Conservation (phyloP, 2,797 vertebrate species). For the Bradypodion pumilum region DNA sequence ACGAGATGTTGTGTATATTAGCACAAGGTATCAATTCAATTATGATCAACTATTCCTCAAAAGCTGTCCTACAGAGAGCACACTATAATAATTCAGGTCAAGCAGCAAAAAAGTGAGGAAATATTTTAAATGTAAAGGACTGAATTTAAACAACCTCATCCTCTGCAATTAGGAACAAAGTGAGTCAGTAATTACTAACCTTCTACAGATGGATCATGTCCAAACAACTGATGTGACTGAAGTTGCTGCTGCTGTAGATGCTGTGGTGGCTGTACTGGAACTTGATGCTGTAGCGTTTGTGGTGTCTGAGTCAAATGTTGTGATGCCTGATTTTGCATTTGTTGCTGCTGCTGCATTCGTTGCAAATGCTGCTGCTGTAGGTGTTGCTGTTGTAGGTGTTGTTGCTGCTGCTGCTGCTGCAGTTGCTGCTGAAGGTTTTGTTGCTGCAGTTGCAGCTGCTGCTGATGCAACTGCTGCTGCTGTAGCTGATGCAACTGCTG, state of each 20-base stretch:
- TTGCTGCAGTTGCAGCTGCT: slow-evolving; percentile 79
- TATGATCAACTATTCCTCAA: background rate
- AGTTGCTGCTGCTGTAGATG: slow-evolving; percentile 74
- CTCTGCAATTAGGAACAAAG: slow-evolving; percentile 7
- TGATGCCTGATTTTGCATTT: slow-evolving; percentile 76
- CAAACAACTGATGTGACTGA: slow-evolving; percentile 85
- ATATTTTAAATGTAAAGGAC: background rate
- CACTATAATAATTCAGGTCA: background rate
- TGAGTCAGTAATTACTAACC: slow-evolving; percentile 80
- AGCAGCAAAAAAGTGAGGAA: background rate
- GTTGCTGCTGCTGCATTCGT: slow-evolving; percentile 46
- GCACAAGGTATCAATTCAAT: too few relatives aligned
- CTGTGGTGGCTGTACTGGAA: slow-evolving; percentile 68
- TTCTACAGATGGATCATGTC: slow-evolving; percentile 89
- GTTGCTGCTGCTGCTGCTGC: slow-evolving; percentile 64
- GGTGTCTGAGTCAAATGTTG: slow-evolving; percentile 71
- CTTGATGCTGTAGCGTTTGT: slow-evolving; percentile 75
- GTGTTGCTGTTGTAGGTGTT: slow-evolving; percentile 83
- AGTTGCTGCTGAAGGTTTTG: slow-evolving; percentile 75
- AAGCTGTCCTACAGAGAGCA: background rate
- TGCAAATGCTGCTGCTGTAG: slow-evolving; percentile 78
- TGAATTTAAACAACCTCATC: background rate
- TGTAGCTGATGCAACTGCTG: slow-evolving; percentile 83
- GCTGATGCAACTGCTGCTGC: slow-evolving; percentile 80
- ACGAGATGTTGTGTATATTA: too few relatives aligned